A percentile compares a stretch with the other conserved stretches of the same genome.
phyloP scores from a whole-genome alignment of 2,113 vertebrate species.

The Rana temporaria region DNA sequence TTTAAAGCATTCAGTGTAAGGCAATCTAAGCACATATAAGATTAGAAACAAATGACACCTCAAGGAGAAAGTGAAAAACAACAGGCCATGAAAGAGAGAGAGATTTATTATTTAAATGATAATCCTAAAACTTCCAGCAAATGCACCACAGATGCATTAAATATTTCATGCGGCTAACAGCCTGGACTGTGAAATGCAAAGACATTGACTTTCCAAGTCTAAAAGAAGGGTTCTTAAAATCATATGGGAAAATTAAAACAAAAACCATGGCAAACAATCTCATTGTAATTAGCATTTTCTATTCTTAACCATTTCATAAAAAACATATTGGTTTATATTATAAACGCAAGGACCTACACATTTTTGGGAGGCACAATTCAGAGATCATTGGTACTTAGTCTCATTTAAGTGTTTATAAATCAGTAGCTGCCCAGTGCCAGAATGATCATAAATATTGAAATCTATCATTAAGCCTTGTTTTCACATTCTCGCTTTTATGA shows the following conservation, averaged over 20 bases:
- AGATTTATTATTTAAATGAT: constrained; percentile 43
- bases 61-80: background rate
- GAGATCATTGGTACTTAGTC: constrained; percentile 2
- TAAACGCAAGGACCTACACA: background rate
- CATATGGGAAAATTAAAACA: background rate
- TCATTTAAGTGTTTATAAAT: constrained; percentile 13
- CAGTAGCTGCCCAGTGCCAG: background rate
- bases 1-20: too few species aligned
- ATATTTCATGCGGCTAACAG: constrained; percentile 34
- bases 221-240: constrained; percentile 8
- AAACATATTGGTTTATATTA: constrained; percentile 16
- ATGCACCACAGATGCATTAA: constrained; percentile 30
- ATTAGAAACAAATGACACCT: too few species aligned
- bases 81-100: background rate
- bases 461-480: background rate
- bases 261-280: constrained; percentile 21
- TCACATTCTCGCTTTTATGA: background rate
- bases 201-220: constrained; percentile 7
- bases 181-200: constrained; percentile 16
- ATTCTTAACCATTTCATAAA: background rate
- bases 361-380: background rate
- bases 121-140: background rate
- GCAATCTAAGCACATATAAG: too few species aligned
- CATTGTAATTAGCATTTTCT: constrained; percentile 30
- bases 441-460: background rate